Conservation (phyloP, 1,140 invertebrate genomes). For the Saccostrea cuccullata region DNA sequence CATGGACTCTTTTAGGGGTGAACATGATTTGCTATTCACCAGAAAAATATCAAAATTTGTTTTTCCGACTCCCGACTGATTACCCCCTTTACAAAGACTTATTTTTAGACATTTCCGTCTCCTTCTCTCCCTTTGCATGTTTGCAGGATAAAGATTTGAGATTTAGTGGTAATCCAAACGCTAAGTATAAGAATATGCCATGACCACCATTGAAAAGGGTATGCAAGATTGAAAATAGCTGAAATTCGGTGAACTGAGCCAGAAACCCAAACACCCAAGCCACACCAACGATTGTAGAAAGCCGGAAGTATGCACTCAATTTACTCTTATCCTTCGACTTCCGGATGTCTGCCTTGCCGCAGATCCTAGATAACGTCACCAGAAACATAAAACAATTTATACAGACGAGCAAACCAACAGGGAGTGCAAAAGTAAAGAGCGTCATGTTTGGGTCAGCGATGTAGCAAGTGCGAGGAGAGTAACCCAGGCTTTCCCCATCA, state of each 20-base stretch:
- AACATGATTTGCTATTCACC: too few relatives aligned
- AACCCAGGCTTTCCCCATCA: neutral
- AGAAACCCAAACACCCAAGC: neutral
- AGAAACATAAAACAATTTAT: conserved; percentile 13
- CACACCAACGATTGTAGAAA: too few relatives aligned
- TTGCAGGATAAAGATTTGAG: neutral
- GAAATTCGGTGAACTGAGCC: neutral
- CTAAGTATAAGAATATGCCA: neutral
- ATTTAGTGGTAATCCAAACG: neutral
- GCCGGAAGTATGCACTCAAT: neutral
- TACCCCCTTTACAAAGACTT: too few relatives aligned
- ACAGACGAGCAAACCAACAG: conserved; percentile 3
- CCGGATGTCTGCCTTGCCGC: neutral
- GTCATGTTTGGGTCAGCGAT: conserved; percentile 6
- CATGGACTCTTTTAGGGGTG: too few relatives aligned
- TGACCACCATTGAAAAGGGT: conserved; percentile 16
- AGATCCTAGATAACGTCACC: neutral
- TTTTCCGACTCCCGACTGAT: too few relatives aligned
- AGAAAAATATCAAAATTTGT: too few relatives aligned
- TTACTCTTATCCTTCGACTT: neutral
- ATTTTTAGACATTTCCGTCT: too few relatives aligned
- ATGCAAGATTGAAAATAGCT: neutral
- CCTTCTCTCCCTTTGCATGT: neutral
- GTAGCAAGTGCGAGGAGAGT: neutral
- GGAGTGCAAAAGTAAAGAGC: neutral